phyloP scores from a whole-genome alignment of 2,888 invertebrate genomes.

The Escarpia spicata region DNA sequence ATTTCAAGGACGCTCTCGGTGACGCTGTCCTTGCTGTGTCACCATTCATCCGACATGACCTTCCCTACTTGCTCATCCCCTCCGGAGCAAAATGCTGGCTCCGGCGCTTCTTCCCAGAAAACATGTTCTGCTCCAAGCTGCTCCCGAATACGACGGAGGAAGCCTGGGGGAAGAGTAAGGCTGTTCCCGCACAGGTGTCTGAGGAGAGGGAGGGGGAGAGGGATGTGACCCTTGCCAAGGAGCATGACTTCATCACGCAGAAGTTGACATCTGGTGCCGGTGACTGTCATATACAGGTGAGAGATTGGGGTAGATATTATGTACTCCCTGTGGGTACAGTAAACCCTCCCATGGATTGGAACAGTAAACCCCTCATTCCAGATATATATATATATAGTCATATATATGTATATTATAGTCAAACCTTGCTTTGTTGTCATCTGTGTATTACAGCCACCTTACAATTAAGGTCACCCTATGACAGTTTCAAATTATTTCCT shows the following conservation, averaged over 20 bases:
- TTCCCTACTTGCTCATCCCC: slow-evolving; percentile 90
- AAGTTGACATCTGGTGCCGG: slow-evolving; percentile 73
- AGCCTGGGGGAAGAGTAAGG: neutral
- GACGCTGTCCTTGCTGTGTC: slow-evolving; percentile 83
- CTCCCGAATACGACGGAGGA: slow-evolving; percentile 34
- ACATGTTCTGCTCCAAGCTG: slow-evolving; percentile 76
- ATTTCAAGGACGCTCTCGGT: slow-evolving; percentile 78
- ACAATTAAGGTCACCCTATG: too few species aligned
- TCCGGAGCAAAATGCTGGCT: slow-evolving; percentile 79
- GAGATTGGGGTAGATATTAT: neutral
- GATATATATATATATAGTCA: too few species aligned
- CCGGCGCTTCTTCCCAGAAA: slow-evolving; percentile 77
- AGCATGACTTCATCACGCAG: slow-evolving; percentile 77
- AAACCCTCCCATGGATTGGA: too few species aligned
- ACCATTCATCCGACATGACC: slow-evolving; percentile 83
- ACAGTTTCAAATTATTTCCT: too few species aligned
- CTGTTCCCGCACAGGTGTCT: neutral
- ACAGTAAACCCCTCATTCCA: too few species aligned
- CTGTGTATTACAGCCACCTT: too few species aligned
- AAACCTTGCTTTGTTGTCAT: too few species aligned
- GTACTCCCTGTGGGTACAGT: neutral
- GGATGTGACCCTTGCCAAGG: neutral
- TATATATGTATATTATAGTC: too few species aligned
- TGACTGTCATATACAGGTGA: slow-evolving; percentile 70
- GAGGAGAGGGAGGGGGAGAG: neutral